Percentiles rank a stretch among this genome's conserved stretches.
Conservation (phyloP, 2,797 vertebrate species). For the Sebastes umbrosus region DNA sequence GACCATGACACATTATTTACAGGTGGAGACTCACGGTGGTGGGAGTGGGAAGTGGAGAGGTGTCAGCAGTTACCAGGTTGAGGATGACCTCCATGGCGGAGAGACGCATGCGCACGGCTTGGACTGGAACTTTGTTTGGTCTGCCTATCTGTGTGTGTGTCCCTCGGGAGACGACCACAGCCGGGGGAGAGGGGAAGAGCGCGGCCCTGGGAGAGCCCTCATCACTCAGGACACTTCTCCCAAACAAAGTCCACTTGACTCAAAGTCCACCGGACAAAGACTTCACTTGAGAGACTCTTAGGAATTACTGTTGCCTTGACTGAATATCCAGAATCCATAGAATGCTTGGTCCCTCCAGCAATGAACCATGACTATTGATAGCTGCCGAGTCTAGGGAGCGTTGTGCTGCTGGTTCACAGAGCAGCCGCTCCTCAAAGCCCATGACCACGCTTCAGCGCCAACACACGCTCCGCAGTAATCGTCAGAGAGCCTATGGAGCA, state of each 20-base stretch:
- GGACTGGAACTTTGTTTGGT: slow-evolving; percentile 13
- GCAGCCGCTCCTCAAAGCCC: slow-evolving; percentile 34
- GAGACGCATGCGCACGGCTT: slow-evolving; percentile 36
- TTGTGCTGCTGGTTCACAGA: slow-evolving; percentile 34
- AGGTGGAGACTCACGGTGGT: slow-evolving; percentile 72
- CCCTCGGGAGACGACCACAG: slow-evolving; percentile 2
- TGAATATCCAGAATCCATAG: slow-evolving; percentile 54
- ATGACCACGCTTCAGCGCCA: slow-evolving; percentile 39
- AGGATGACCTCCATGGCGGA: slow-evolving; percentile 82
- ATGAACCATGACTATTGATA: slow-evolving; percentile 25
- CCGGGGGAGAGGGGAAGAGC: background rate
- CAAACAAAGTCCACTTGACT: slow-evolving; percentile 50
- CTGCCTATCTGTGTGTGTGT: slow-evolving; percentile 24
- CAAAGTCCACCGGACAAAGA: slow-evolving; percentile 39
- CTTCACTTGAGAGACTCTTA: slow-evolving; percentile 22
- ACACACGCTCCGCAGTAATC: slow-evolving; percentile 9
- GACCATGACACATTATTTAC: background rate
- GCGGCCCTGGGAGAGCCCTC: slow-evolving; percentile 8
- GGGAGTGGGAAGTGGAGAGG: slow-evolving; percentile 63
- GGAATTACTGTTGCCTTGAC: slow-evolving; percentile 22
- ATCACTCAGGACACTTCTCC: slow-evolving; percentile 46
- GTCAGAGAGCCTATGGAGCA: slow-evolving; percentile 16
- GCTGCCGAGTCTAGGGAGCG: slow-evolving; percentile 20
- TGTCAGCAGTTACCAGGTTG: slow-evolving; percentile 80
- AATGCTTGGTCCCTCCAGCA: slow-evolving; percentile 20